These are phyloP conservation scores for Acrocephalus arundinaceus DNA, from an alignment of 2,113 vertebrate species.

Conservation along the genomic window DNA sequence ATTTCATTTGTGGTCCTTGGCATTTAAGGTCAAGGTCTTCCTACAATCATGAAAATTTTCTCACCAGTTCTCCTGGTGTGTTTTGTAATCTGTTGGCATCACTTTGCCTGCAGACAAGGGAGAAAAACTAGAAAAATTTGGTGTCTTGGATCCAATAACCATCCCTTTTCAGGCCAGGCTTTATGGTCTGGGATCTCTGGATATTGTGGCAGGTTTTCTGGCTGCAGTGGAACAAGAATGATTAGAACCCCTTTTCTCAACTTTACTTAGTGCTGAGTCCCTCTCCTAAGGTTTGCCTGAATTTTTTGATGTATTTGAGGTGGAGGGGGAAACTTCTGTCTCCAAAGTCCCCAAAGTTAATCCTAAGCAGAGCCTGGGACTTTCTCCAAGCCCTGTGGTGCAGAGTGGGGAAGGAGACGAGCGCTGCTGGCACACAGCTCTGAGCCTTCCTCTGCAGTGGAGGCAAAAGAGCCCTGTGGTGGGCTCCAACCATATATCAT, in stretches of 20 bases:
- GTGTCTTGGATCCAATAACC: not conserved
- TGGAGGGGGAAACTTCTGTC: not conserved
- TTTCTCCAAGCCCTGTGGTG: not conserved
- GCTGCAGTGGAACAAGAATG: not conserved
- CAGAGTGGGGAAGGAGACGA: fast-evolving
- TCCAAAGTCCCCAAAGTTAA: not conserved
- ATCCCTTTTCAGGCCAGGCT: not conserved
- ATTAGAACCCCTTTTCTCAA: not conserved
- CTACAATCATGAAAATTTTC: not conserved
- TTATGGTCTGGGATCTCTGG: not conserved
- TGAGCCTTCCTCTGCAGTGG: not conserved
- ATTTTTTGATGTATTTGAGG: not conserved
- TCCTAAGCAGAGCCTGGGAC: not conserved
- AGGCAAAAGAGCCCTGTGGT: not conserved
- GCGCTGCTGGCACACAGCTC: not conserved
- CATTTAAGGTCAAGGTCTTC: not conserved
- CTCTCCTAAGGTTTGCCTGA: not conserved
- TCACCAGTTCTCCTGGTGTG: not conserved
- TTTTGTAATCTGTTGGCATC: not conserved
- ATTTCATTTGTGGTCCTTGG: not conserved
- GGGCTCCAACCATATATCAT: not conserved
- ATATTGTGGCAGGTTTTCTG: not conserved
- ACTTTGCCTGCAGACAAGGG: not conserved
- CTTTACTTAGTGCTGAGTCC: not conserved
- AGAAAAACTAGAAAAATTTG: not conserved